Percentiles rank a stretch among this genome's conserved stretches.
Conservation (phyloP, 1,140 invertebrate genomes). For the Drosophila murphyi region DNA sequence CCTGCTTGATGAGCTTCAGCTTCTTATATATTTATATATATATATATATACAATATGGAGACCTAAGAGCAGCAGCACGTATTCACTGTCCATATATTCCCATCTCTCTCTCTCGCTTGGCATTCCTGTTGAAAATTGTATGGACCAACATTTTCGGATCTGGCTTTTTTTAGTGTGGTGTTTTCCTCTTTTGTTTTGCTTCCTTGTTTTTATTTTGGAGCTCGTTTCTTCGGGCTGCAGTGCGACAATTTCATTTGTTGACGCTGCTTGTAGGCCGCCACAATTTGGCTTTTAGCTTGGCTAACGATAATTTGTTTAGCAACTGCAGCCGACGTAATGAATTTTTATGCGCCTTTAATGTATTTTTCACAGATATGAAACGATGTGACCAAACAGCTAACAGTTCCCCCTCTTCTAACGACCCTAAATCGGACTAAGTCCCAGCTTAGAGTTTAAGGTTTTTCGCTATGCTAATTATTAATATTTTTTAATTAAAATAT, state of each 20-base stretch:
- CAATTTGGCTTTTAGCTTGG: slow-evolving; percentile 78
- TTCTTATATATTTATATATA: background rate
- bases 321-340: slow-evolving; percentile 72
- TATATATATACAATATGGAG: slow-evolving; percentile 11
- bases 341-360: slow-evolving; percentile 81
- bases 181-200: background rate
- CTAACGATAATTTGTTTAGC: slow-evolving; percentile 82
- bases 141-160: slow-evolving; percentile 48
- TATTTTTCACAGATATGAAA: slow-evolving; percentile 74
- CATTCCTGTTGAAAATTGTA: slow-evolving; percentile 34
- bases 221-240: slow-evolving; percentile 44
- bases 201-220: background rate
- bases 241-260: slow-evolving; percentile 57
- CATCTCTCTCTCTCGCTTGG: background rate
- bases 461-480: slow-evolving; percentile 66
- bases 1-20: slow-evolving; percentile 39
- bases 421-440: slow-evolving; percentile 1
- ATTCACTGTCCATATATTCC: slow-evolving; percentile 9
- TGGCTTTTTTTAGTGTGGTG: slow-evolving; percentile 45
- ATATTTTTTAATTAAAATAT: slow-evolving; percentile 80
- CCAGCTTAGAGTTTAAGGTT: background rate
- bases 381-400: slow-evolving; percentile 54
- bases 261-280: slow-evolving; percentile 41
- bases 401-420: background rate
- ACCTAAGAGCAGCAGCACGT: slow-evolving; percentile 34